phyloP scores from a whole-genome alignment of 2,797 vertebrate species.

The Ctenochaetus hawaiiensis region DNA sequence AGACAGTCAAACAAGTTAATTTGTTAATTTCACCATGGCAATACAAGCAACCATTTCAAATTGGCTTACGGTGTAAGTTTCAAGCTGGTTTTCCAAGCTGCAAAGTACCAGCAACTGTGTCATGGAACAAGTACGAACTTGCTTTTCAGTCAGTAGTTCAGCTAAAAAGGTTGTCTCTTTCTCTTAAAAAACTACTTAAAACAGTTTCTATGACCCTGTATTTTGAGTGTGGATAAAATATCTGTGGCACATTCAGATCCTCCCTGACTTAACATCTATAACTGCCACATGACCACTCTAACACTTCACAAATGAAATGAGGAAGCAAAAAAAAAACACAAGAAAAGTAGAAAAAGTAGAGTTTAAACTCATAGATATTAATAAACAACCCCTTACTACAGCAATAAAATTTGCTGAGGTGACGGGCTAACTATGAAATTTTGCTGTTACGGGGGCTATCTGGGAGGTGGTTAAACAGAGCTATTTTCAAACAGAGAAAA shows the following conservation, averaged over 20 bases:
- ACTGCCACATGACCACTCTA: slow-evolving; percentile 14
- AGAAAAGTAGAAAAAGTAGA: slow-evolving; percentile 29
- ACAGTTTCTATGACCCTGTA: neutral
- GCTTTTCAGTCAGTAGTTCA: neutral
- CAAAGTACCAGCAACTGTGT: neutral
- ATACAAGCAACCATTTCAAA: too few relatives aligned
- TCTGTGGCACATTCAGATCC: slow-evolving; percentile 16
- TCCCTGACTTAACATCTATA: slow-evolving; percentile 24
- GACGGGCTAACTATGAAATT: slow-evolving; percentile 39
- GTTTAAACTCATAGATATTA: slow-evolving; percentile 31
- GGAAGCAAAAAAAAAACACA: neutral
- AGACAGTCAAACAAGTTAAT: too few relatives aligned
- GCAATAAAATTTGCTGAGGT: slow-evolving; percentile 35
- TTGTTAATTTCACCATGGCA: too few relatives aligned
- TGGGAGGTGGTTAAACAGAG: slow-evolving; percentile 21
- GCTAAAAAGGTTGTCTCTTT: neutral
- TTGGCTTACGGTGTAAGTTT: too few relatives aligned
- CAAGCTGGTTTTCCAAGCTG: neutral
- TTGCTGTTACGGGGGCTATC: slow-evolving; percentile 27
- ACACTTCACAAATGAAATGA: slow-evolving; percentile 24
- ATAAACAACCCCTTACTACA: slow-evolving; percentile 54
- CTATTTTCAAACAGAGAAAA: slow-evolving; percentile 3
- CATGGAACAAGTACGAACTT: neutral
- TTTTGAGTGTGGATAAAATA: neutral
- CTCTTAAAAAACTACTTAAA: neutral